Base-by-base conservation (phyloP, 2,113 vertebrate species). In the Silurus meridionalis region DNA sequence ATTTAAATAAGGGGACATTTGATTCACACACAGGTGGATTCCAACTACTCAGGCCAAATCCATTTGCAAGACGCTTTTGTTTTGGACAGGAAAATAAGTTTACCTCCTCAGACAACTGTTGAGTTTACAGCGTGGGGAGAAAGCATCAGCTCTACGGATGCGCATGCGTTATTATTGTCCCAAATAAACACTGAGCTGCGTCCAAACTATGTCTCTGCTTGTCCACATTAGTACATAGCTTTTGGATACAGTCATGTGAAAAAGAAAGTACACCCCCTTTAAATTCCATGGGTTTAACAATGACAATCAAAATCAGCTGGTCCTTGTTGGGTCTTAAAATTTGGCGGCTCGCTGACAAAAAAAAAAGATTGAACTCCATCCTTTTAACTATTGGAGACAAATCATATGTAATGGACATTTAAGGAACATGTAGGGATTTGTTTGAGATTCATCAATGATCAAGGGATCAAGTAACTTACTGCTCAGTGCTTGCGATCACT, bases 401-500 rank as follows among this genome's bases (percentile, higher is more conserved):
- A 15, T 28, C 3, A 0, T 8, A 58, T 6, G 1, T 60, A 37
- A 11, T 11, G 8, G 58, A 37, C 15, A 13, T 46, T 21, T 6
- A 80, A 15, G 23, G 52, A 21, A 7, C 77, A 55, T 23, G 74
- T 55, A 25, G 23, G 23, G 15, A 55, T 50, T 50, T 53, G 21
- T 55, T 55, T 77, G 19, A 0, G 0, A 21, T 60, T 60, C 53
- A 80, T 2, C 17, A 3, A 37, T 58, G 5, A 58, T 37, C n/a
- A n/a, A 79, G 25, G 0, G 9, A n/a, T 53, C 37, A 37, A 37
- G n/a, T 69, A 4, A 75, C 88, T 93, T 92, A 99, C 98, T 97
- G 97, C 92, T 99, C 97, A 11, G 94, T 97, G 92, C 97, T 98
- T 0, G 95, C 93, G 0, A 96, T 97, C n/a, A 96, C 86, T 0